Evolutionary conservation across 1,140 invertebrate genomes (phyloP).

Genomic region (Solen grandis): DNA sequence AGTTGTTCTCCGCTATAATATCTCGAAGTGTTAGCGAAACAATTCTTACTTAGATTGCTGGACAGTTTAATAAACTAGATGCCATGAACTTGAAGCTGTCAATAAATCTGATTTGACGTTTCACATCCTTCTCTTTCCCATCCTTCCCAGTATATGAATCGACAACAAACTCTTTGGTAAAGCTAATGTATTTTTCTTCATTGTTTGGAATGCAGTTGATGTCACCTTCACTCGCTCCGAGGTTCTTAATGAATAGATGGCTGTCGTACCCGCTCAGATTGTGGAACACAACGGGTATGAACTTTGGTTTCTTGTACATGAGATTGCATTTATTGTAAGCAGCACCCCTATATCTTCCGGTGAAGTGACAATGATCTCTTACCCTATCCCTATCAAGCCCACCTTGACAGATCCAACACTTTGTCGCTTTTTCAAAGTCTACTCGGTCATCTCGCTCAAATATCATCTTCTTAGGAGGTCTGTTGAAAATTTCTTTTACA

Average conservation of each 20-base stretch:
- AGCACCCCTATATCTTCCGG: too few relatives aligned
- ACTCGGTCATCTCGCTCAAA: too few relatives aligned
- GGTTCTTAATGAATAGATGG: constrained; percentile 75
- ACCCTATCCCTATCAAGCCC: too few relatives aligned
- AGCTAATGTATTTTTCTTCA: constrained; percentile 76
- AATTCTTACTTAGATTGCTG: constrained; percentile 15
- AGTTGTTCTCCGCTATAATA: constrained; percentile 3
- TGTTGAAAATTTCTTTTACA: too few relatives aligned
- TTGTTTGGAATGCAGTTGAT: constrained; percentile 77
- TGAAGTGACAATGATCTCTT: too few relatives aligned
- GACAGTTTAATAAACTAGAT: not conserved
- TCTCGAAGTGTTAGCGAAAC: constrained; percentile 1
- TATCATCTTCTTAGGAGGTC: too few relatives aligned
- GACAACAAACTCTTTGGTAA: constrained; percentile 38
- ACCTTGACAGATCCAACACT: too few relatives aligned
- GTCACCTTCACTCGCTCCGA: constrained; percentile 61
- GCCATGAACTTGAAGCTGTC: constrained; percentile 23
- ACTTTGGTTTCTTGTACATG: constrained; percentile 25
- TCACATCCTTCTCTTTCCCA: constrained; percentile 7
- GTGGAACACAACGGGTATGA: constrained; percentile 79
- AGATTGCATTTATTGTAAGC: constrained; percentile 56
- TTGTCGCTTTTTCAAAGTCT: too few relatives aligned
- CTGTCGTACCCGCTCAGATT: constrained; percentile 78
- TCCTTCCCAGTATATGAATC: constrained; percentile 16
- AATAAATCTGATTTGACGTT: not conserved